Percentiles rank a stretch among this genome's conserved stretches.
Conservation (phyloP, 2,888 invertebrate genomes). For the Zhengitettix transpicula region DNA sequence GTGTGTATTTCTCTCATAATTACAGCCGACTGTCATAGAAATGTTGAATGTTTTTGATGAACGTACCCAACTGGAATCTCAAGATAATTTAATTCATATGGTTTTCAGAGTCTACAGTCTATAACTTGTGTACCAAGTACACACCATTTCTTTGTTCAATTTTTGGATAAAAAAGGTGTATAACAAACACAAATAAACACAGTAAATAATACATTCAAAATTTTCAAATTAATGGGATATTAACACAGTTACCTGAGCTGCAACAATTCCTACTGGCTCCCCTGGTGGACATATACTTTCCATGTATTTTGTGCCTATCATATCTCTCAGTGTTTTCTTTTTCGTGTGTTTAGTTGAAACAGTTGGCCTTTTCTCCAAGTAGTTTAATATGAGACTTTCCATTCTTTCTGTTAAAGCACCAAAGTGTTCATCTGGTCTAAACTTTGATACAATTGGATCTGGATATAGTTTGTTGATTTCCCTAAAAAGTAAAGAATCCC, state of each 20-base stretch:
- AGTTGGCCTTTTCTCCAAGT: slow-evolving; percentile 30
- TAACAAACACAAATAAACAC: no score
- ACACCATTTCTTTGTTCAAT: no score
- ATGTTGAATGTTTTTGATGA: no score
- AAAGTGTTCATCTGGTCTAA: slow-evolving; percentile 57
- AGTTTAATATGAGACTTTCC: slow-evolving; percentile 45
- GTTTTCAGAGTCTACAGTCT: no score
- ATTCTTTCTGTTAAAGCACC: slow-evolving; percentile 75
- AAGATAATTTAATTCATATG: no score
- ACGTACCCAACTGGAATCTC: no score
- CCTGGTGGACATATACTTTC: slow-evolving; percentile 72
- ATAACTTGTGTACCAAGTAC: no score
- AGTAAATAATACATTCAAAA: no score
- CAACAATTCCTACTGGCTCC: slow-evolving; percentile 89
- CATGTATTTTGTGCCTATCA: slow-evolving; percentile 61
- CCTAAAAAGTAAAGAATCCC: slow-evolving; percentile 13
- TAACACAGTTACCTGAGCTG: slow-evolving; percentile 54
- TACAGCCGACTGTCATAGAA: no score
- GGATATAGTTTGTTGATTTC: slow-evolving; percentile 38
- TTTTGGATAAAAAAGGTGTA: no score
- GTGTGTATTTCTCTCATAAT: no score
- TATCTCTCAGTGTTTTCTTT: slow-evolving; percentile 38
- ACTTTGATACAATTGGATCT: slow-evolving; percentile 54
- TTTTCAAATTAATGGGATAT: no score
- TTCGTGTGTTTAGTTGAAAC: slow-evolving; percentile 1